Evolutionary conservation across 2,113 vertebrate species (phyloP).

Genomic region (Cygnus atratus): DNA sequence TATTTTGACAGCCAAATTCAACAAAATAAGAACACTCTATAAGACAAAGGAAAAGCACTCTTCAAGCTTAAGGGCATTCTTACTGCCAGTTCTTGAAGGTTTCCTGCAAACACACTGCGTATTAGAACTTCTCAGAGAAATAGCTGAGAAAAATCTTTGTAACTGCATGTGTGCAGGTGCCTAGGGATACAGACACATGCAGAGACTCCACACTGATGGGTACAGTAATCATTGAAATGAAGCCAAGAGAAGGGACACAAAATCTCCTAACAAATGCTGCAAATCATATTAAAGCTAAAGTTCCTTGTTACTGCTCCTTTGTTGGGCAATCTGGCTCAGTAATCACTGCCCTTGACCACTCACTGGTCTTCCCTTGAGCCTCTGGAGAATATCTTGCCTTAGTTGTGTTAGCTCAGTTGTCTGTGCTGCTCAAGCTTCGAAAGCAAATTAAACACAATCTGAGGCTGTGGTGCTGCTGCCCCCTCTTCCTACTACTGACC

Average conservation of each 20-base stretch:
- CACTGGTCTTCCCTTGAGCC: neutral
- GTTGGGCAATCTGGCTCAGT: neutral
- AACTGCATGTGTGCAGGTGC: neutral
- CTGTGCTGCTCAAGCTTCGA: neutral
- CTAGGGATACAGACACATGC: rapidly evolving
- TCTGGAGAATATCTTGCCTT: neutral
- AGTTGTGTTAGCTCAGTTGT: neutral
- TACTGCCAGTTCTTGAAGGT: neutral
- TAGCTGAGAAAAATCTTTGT: neutral
- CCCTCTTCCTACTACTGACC: neutral
- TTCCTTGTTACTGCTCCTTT: neutral
- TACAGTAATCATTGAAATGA: neutral
- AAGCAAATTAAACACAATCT: neutral
- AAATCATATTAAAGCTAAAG: neutral
- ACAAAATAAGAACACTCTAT: neutral
- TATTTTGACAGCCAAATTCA: neutral
- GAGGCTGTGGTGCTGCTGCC: neutral
- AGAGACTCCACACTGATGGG: rapidly evolving
- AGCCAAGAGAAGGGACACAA: neutral
- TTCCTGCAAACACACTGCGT: neutral
- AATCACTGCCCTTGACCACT: neutral
- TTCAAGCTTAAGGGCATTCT: neutral
- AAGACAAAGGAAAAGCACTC: neutral
- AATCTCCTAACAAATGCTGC: neutral
- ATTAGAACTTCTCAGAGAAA: neutral